A percentile compares a stretch with the other conserved stretches of the same genome.
Evolutionary conservation across 1,140 invertebrate species (phyloP).

Genomic region (Atta colombica): DNA sequence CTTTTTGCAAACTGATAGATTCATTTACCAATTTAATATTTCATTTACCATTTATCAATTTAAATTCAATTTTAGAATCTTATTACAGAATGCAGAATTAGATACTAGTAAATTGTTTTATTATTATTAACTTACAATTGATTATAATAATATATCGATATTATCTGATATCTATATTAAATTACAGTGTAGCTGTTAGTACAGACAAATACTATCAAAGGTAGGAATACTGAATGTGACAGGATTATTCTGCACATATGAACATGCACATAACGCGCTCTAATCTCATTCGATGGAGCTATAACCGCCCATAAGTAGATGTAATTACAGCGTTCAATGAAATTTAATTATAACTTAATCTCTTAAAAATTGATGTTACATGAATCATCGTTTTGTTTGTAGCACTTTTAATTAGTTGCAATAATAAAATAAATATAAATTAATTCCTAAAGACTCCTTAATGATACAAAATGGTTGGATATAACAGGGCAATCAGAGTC

Average conservation of each 20-base stretch:
- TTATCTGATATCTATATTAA: constrained; percentile 9
- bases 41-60: too few species aligned
- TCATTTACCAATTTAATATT: background rate
- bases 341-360: constrained; percentile 25
- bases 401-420: background rate
- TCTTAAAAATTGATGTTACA: constrained; percentile 12
- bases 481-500: too few species aligned
- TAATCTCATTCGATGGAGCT: constrained; percentile 41
- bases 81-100: background rate
- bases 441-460: too few species aligned
- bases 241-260: constrained; percentile 37
- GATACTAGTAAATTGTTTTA: background rate
- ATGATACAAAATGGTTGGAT: too few species aligned
- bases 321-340: constrained; percentile 33
- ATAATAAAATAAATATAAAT: background rate
- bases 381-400: background rate
- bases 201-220: constrained; percentile 6
- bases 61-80: background rate
- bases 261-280: constrained; percentile 22
- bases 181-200: background rate
- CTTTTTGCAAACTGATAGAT: background rate
- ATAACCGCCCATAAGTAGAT: constrained; percentile 29
- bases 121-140: constrained; percentile 16
- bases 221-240: constrained; percentile 20
- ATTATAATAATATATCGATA: constrained; percentile 22